A percentile compares a stretch with the other conserved stretches of the same genome.
Conservation (phyloP, 1,140 invertebrate species). For the Mycetomoellerius zeteki region DNA sequence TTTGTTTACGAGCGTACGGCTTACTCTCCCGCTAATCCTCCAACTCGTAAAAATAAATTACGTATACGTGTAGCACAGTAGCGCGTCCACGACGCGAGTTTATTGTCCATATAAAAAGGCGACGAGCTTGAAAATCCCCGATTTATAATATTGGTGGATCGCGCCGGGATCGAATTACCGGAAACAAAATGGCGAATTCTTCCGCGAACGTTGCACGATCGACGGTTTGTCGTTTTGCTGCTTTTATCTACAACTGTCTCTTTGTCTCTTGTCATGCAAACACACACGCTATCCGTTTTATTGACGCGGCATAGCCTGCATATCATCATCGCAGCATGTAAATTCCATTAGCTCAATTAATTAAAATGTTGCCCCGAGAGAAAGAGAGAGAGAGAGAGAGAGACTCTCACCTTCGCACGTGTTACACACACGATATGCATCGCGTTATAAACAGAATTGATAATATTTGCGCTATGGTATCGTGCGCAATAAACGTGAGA, state of each 20-base stretch:
- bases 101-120: not conserved
- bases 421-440: not conserved
- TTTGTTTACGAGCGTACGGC: conserved; percentile 6
- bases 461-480: not conserved
- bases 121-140: not conserved
- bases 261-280: conserved; percentile 49
- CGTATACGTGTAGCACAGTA: not conserved
- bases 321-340: conserved; percentile 71
- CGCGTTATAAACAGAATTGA: not conserved
- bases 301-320: conserved; percentile 56
- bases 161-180: not conserved
- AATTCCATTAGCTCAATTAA: conserved; percentile 73
- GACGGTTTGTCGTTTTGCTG: conserved; percentile 30
- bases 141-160: not conserved
- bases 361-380: conserved; percentile 57
- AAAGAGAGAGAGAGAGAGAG: not conserved
- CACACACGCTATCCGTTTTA: conserved; percentile 45
- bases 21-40: not conserved
- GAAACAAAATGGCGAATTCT: conserved; percentile 17
- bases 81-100: not conserved
- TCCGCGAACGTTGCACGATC: conserved; percentile 36
- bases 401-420: not conserved
- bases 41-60: conserved; percentile 6
- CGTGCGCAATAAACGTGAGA: conserved; percentile 1
- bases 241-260: conserved; percentile 35